These are phyloP conservation scores for Panthera uncia DNA, from an alignment of 2,113 vertebrate species.

Conservation along the genomic window DNA sequence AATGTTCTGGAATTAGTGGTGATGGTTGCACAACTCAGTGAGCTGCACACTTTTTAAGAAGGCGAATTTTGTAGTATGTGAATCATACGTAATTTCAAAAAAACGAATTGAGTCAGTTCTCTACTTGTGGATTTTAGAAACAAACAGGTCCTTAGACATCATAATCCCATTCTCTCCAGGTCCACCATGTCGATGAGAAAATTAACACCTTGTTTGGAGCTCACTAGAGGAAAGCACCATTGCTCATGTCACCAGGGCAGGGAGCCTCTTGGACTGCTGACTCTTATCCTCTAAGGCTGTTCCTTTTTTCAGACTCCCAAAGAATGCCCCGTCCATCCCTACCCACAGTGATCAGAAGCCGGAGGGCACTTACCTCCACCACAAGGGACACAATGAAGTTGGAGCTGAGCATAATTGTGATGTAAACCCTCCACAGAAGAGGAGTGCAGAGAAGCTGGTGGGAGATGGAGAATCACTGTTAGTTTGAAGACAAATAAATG, in stretches of 20 bases:
- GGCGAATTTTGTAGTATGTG: background rate
- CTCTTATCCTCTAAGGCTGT: background rate
- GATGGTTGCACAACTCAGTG: background rate
- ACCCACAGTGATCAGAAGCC: rapidly evolving
- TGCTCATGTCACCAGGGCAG: background rate
- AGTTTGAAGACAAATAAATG: background rate
- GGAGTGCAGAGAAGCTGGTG: conserved; percentile 86
- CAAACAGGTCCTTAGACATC: background rate
- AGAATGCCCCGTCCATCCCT: background rate
- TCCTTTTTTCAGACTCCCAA: background rate
- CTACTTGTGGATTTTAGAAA: background rate
- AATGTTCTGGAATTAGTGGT: background rate
- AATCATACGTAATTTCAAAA: conserved; percentile 25
- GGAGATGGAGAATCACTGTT: background rate
- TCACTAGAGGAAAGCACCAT: background rate
- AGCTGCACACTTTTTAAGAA: background rate
- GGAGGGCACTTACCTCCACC: conserved; percentile 81
- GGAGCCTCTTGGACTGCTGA: background rate
- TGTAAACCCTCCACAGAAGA: conserved; percentile 80
- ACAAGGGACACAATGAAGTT: conserved; percentile 81
- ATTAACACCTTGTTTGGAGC: background rate
- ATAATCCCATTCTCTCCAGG: background rate
- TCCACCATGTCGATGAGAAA: background rate
- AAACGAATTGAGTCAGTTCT: background rate
- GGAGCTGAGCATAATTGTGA: conserved; percentile 82